Conservation (phyloP, 2,888 invertebrate species). For the Horisme vitalbata region DNA sequence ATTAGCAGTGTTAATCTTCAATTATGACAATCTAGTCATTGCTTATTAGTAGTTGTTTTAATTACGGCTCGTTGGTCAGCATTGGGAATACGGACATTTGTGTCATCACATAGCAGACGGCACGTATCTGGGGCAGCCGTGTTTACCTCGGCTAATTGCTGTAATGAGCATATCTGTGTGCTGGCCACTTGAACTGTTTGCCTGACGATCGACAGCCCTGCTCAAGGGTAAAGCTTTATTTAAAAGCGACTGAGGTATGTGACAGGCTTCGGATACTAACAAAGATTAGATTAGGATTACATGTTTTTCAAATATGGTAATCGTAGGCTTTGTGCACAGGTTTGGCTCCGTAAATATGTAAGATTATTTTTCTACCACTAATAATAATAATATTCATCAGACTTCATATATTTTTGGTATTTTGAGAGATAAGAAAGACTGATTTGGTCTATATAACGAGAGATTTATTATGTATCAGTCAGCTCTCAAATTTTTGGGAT, state of each 20-base stretch:
- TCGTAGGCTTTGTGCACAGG: too few species aligned
- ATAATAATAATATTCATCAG: too few species aligned
- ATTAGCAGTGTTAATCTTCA: constrained; percentile 21
- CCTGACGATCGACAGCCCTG: constrained; percentile 56
- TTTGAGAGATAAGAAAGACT: too few species aligned
- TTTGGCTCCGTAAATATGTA: too few species aligned
- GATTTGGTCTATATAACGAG: too few species aligned
- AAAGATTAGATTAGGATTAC: too few species aligned
- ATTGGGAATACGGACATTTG: constrained; percentile 26
- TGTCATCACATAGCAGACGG: constrained; percentile 33
- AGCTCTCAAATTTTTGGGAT: too few species aligned
- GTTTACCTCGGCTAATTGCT: constrained; percentile 75
- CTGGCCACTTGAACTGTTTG: constrained; percentile 64
- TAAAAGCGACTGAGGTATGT: not conserved
- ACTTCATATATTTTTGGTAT: too few species aligned
- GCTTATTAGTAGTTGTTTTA: not conserved
- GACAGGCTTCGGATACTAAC: too few species aligned
- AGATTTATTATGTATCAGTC: too few species aligned
- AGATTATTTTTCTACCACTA: too few species aligned
- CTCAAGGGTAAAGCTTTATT: constrained; percentile 44
- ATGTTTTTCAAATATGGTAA: too few species aligned
- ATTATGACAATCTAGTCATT: constrained; percentile 13
- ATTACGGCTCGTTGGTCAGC: constrained; percentile 4
- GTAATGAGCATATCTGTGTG: constrained; percentile 74
- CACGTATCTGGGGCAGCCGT: constrained; percentile 63